Evolutionary conservation across 2,797 vertebrate species (phyloP).

Genomic region (Cuculus canorus): DNA sequence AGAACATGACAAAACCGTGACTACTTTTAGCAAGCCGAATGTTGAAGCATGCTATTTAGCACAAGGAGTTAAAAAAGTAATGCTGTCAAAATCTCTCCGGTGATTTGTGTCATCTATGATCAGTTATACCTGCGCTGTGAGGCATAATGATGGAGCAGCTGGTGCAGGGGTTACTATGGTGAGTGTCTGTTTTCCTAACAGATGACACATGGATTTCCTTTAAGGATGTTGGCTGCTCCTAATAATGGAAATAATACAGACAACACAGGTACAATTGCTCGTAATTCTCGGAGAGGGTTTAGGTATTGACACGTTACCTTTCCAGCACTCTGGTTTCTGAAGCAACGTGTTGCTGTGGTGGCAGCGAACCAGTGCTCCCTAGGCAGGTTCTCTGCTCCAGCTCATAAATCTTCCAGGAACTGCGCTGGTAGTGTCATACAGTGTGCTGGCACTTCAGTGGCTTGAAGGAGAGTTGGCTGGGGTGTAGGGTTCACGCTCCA

Average conservation of each 20-base stretch:
- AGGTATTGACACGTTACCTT: not conserved
- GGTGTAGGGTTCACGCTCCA: not conserved
- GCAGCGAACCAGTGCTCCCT: not conserved
- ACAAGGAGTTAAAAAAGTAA: not conserved
- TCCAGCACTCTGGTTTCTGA: not conserved
- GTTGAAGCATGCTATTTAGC: not conserved
- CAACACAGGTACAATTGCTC: not conserved
- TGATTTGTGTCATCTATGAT: rapidly evolving
- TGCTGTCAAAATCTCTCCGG: not conserved
- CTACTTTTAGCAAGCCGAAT: not conserved
- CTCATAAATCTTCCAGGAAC: not conserved
- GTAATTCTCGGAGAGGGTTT: not conserved
- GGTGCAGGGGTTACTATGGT: not conserved
- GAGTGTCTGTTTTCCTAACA: not conserved
- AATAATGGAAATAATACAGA: not conserved
- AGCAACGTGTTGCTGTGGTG: not conserved
- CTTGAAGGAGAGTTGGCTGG: not conserved
- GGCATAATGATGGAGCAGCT: not conserved
- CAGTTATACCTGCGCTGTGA: not conserved
- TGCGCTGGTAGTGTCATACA: not conserved
- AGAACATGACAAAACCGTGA: not conserved
- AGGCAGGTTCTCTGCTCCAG: not conserved
- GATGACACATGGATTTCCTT: not conserved
- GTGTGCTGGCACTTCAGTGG: not conserved
- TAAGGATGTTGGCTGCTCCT: not conserved